A percentile compares a stretch with the other conserved stretches of the same genome.
Conservation (phyloP, 2,113 vertebrate genomes). For the Eretmodus cyanostictus region DNA sequence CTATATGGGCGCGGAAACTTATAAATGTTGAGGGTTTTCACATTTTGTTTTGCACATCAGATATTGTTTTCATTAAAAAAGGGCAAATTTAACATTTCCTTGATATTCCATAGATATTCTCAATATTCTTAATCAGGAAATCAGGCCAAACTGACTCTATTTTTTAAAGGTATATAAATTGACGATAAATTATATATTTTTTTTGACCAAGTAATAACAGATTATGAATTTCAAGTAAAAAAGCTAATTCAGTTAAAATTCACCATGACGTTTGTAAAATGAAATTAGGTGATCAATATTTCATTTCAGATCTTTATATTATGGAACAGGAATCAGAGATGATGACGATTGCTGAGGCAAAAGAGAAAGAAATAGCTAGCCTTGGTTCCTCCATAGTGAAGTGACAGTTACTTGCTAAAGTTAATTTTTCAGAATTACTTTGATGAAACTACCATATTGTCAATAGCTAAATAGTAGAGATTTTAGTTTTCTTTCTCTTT, state of each 20-base stretch:
- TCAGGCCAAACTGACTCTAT: not conserved
- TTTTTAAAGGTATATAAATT: not conserved
- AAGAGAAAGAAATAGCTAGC: not conserved
- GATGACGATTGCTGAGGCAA: not conserved
- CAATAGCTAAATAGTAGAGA: not conserved
- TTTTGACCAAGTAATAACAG: not conserved
- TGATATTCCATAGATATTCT: not conserved
- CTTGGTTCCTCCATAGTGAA: not conserved
- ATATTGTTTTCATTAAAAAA: not conserved
- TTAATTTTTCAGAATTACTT: not conserved
- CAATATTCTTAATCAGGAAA: not conserved
- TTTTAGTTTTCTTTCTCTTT: not conserved
- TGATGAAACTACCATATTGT: not conserved
- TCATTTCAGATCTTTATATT: not conserved
- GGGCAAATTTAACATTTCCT: not conserved
- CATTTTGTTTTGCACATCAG: not conserved
- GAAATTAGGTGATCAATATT: not conserved
- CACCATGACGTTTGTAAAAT: not conserved
- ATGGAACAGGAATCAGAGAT: not conserved
- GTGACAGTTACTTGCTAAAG: not conserved
- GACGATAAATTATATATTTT: rapidly evolving
- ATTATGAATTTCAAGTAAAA: not conserved
- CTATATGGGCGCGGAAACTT: not conserved
- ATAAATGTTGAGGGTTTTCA: not conserved
- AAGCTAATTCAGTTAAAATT: not conserved